Conservation (phyloP, 2,113 vertebrate genomes). For the Indri indri region DNA sequence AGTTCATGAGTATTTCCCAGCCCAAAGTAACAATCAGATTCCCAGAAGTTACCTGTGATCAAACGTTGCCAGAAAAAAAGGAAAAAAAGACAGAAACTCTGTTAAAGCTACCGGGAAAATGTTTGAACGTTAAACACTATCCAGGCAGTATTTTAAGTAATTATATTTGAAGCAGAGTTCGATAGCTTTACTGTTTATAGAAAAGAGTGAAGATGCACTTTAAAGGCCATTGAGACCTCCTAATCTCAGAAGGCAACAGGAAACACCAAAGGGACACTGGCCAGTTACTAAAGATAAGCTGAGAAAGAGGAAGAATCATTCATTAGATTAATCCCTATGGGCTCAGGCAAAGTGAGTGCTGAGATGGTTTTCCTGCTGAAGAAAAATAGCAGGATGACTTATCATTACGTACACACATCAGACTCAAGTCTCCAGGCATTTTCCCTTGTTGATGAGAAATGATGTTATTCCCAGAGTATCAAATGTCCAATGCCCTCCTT, state of each 20-base stretch:
- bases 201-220: background rate
- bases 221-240: background rate
- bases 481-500: background rate
- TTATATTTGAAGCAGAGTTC: background rate
- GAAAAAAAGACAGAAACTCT: background rate
- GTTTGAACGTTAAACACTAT: background rate
- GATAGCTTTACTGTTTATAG: background rate
- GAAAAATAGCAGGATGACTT: background rate
- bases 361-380: background rate
- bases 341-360: background rate
- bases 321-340: background rate
- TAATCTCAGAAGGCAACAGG: background rate
- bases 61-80: background rate
- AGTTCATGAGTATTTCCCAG: background rate
- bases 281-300: conserved; percentile 15
- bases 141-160: background rate
- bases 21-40: background rate
- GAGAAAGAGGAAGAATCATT: background rate
- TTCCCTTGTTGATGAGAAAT: background rate
- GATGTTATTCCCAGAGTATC: background rate
- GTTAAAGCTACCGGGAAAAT: background rate
- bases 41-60: background rate
- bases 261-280: background rate
- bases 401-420: background rate
- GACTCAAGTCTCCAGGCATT: background rate